Evolutionary conservation across 2,113 vertebrate species (phyloP), one percentile per base, ranked within the genome.

Genomic region (Pandion haliaetus): DNA sequence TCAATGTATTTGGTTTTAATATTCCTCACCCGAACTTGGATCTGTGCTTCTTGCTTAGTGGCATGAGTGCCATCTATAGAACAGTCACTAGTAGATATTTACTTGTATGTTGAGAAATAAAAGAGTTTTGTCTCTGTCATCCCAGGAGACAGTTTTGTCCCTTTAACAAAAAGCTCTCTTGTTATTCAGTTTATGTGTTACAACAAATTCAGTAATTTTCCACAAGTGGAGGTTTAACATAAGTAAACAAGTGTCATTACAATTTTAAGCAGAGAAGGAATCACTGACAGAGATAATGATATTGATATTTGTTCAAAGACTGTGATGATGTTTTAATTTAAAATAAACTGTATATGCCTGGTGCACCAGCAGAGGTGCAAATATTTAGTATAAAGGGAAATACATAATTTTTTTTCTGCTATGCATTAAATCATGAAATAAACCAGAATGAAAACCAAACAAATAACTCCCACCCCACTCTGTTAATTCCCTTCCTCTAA

Each of bases 61-160:
- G 73, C 92, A 19, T 86, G 97, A 98, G 96, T 95, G 96, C 98
- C 97, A 97, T 95, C 98, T 98, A 95, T 96, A 65, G 97, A 96
- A 92, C 54, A 95, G 50, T 72, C 25, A 81, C 95, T 95, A 95
- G 67, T 44, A 55, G 58, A 29, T 69, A 59, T 91, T 74, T 91
- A 72, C 69, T 92, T 67, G 63, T 59, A 44, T 40, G 50, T 50
- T 36, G 50, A 84, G 70, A 86, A 70, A 79, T 47, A 72, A 54
- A 42, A 2, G 17, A 67, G 15, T 78, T 91, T 82, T 94, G 50
- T 91, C 69, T 52, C 42, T 77, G 23, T 71, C 50, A 47, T 92
- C 83, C 82, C 65, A 90, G 44, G 54, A 69, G 87, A 55, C 49
- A 57, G 18, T 81, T 91, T 95, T 88, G 52, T 86, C 57, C 34